A percentile compares a stretch with the other conserved stretches of the same genome.
These are phyloP conservation scores for Gastrophysa polygoni DNA, from an alignment of 2,888 invertebrate genomes.

Conservation along the genomic window DNA sequence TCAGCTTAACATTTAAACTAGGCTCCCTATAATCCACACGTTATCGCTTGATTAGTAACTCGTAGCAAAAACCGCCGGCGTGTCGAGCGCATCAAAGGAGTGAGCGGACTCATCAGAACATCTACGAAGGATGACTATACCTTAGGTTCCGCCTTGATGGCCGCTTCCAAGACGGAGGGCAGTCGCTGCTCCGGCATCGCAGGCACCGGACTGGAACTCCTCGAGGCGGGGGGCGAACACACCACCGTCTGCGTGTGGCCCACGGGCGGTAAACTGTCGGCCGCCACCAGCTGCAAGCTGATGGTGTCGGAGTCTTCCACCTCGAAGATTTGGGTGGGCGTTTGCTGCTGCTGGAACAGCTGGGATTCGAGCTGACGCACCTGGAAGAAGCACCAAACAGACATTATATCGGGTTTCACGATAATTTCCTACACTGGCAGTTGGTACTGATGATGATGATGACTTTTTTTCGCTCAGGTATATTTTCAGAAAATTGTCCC, in stretches of 20 bases:
- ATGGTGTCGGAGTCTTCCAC: constrained; percentile 58
- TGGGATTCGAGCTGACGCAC: constrained; percentile 74
- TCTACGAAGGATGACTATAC: no score
- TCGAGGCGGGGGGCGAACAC: constrained; percentile 62
- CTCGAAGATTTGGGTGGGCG: constrained; percentile 52
- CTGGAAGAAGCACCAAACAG: neutral
- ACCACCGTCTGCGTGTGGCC: constrained; percentile 69
- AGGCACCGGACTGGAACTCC: constrained; percentile 59
- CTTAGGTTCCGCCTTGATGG: constrained; percentile 87
- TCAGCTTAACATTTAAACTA: no score
- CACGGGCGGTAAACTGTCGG: constrained; percentile 64
- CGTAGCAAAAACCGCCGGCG: no score
- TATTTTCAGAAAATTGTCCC: no score
- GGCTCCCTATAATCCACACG: no score
- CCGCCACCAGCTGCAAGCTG: constrained; percentile 60
- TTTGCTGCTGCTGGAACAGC: constrained; percentile 51
- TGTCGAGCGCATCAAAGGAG: no score
- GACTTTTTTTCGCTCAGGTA: no score
- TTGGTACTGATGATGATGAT: no score
- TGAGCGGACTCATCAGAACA: no score
- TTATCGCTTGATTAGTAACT: no score
- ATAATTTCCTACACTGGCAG: no score
- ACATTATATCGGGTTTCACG: no score
- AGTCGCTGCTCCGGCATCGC: constrained; percentile 65
- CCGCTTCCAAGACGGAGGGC: constrained; percentile 81